Evolutionary conservation across 2,888 invertebrate genomes (phyloP).

Genomic region (Kryphioiulus occultus): DNA sequence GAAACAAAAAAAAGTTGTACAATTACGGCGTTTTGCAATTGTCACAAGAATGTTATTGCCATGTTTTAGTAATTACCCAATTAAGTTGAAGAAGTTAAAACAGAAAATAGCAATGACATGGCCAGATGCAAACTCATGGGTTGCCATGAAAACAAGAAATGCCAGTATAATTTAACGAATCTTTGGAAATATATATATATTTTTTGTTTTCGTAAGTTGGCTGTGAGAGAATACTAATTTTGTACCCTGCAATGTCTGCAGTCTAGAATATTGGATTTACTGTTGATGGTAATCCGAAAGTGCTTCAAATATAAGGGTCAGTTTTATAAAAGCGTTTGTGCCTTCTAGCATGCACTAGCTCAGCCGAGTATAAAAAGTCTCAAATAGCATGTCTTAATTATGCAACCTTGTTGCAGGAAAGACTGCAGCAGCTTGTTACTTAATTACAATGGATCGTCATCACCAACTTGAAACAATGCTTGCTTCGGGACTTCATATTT

Average conservation of each 20-base stretch:
- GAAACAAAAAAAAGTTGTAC: constrained; percentile 14
- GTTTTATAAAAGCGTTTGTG: too few relatives aligned
- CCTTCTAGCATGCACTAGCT: neutral
- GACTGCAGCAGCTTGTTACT: too few relatives aligned
- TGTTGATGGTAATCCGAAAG: neutral
- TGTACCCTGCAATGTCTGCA: too few relatives aligned
- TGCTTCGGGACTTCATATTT: neutral
- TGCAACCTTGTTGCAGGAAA: neutral
- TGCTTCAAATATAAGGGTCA: neutral
- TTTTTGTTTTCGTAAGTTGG: neutral
- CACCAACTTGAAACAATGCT: neutral
- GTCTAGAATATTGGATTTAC: neutral
- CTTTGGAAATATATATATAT: too few relatives aligned
- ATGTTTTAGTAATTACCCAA: neutral
- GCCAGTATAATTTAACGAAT: too few relatives aligned
- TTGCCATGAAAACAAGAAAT: neutral
- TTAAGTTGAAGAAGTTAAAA: neutral
- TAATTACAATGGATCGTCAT: neutral
- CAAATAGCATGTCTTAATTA: neutral
- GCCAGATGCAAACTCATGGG: neutral
- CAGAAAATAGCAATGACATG: neutral
- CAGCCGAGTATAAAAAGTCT: neutral
- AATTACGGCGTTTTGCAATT: neutral
- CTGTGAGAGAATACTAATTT: too few relatives aligned
- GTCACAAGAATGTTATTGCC: neutral